Percentiles rank a stretch among this genome's conserved stretches.
Evolutionary conservation across 1,140 invertebrate genomes (phyloP).

Genomic region (Archegozetes longisetosus): DNA sequence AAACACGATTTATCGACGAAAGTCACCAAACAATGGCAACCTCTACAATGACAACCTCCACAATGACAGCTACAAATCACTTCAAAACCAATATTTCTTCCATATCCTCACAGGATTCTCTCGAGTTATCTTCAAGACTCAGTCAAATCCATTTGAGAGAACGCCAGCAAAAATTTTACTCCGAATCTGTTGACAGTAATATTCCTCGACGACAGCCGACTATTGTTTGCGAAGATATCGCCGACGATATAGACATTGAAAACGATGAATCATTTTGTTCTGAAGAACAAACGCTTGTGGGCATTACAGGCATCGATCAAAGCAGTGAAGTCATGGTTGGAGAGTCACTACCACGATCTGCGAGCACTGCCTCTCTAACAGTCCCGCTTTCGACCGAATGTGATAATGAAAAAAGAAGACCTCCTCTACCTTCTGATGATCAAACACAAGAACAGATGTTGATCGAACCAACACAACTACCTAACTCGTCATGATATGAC

Average conservation of each 20-base stretch:
- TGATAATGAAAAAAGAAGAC: slow-evolving; percentile 3
- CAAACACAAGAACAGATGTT: neutral
- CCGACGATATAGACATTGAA: slow-evolving; percentile 4
- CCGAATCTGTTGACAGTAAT: neutral
- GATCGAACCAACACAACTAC: too few relatives aligned
- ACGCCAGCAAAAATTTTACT: neutral
- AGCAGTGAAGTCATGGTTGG: slow-evolving; percentile 1
- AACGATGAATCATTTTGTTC: neutral
- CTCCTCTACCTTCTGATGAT: slow-evolving; percentile 5
- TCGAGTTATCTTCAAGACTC: neutral
- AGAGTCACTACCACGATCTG: too few relatives aligned
- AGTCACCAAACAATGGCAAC: neutral
- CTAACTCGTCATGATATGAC: too few relatives aligned
- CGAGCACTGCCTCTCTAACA: slow-evolving; percentile 2
- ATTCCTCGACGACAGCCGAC: slow-evolving; percentile 9
- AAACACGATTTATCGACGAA: neutral
- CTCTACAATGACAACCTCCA: neutral
- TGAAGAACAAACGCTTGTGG: neutral
- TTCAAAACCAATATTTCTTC: neutral
- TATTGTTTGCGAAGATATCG: slow-evolving; percentile 11
- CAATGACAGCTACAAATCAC: neutral
- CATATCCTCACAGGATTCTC: neutral
- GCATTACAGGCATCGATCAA: neutral
- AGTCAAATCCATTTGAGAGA: slow-evolving; percentile 1
- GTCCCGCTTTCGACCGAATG: neutral